Evolutionary conservation across 2,797 vertebrate genomes (phyloP).

Genomic region (Malacoctenus gilli): DNA sequence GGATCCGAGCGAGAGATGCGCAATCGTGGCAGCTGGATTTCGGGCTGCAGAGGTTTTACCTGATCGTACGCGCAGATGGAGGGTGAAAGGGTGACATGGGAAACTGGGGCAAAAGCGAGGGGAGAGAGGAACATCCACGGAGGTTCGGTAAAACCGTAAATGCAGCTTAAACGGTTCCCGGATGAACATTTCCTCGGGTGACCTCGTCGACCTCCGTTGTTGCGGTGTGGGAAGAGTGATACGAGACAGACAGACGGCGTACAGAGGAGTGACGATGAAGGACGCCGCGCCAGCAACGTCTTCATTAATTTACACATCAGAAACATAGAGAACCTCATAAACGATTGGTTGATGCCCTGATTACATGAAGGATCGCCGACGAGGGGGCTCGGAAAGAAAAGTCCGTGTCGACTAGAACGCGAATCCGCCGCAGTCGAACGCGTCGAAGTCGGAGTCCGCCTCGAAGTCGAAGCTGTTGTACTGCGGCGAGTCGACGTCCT

Average conservation of each 20-base stretch:
- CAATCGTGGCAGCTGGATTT: slow-evolving; percentile 35
- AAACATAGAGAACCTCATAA: too few relatives aligned
- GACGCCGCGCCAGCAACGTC: slow-evolving; percentile 51
- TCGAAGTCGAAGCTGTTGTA: slow-evolving; percentile 87
- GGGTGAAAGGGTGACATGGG: not conserved
- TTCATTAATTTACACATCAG: slow-evolving; percentile 53
- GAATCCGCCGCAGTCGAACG: slow-evolving; percentile 86
- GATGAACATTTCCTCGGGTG: too few relatives aligned
- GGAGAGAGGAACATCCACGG: too few relatives aligned
- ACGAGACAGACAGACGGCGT: slow-evolving; percentile 42
- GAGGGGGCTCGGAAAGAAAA: slow-evolving; percentile 9
- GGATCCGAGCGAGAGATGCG: slow-evolving; percentile 14
- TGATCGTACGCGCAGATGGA: too few relatives aligned
- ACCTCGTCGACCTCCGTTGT: slow-evolving; percentile 5
- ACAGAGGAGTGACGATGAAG: slow-evolving; percentile 51
- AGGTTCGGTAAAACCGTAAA: too few relatives aligned
- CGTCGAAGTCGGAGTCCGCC: slow-evolving; percentile 84
- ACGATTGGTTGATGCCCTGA: slow-evolving; percentile 16
- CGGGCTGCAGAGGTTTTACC: slow-evolving; percentile 1
- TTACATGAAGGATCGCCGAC: slow-evolving; percentile 22
- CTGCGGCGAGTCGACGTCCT: slow-evolving; percentile 78
- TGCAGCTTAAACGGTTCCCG: too few relatives aligned
- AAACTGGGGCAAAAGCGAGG: slow-evolving; percentile 14
- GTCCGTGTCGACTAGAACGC: slow-evolving; percentile 74
- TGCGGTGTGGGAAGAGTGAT: slow-evolving; percentile 44